Evolutionary conservation across 2,797 vertebrate genomes (phyloP), one percentile per base, ranked within the genome.

Genomic region (Scleropages formosus): DNA sequence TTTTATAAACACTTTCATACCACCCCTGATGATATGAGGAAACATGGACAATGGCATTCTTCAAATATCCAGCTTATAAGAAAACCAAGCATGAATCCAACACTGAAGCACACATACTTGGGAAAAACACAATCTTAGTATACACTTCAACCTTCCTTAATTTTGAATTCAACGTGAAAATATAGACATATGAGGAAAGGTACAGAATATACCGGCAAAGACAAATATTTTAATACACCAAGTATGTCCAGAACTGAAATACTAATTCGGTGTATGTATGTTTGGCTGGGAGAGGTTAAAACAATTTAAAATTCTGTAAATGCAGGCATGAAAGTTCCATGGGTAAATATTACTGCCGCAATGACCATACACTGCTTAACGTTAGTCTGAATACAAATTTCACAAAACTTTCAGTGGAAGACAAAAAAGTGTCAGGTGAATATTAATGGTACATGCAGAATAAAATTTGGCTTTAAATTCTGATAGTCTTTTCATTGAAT

Each of bases 401-500:
- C 53, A 44, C 10, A 39, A 39, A 49, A 69, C 69, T 49, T 69
- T 22, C 24, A 8, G 24, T 24, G 46, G 44, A 39, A 20, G 20
- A 49, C 12, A 51, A 47, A 68, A 67, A 39, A 68, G 9, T 51
- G 18, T 68, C 46, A 47, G 20, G 26, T 13, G 46, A 68, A 49
- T 66, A n/a, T n/a, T n/a, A n/a, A 39, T 31, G 31, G 31, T 39
- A 39, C 6, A 39, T 2, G 2, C 2, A 6, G 31, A 39, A 31
- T 6, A 69, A 69, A 49, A 69, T 53, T 69, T 15, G 31, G 26
- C 13, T 46, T 68, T 24, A 7, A 24, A 58, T 27, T 31, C 71
- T 58, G 61, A 71, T 51, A 80, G 61, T 22, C 78, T 71, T 81
- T 82, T 58, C 75, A 75, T 80, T 84, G 83, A 84, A 83, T 31